These are phyloP conservation scores for Caenorhabditis inopinata DNA, from an alignment of 1,140 invertebrate species.

Conservation along the genomic window DNA sequence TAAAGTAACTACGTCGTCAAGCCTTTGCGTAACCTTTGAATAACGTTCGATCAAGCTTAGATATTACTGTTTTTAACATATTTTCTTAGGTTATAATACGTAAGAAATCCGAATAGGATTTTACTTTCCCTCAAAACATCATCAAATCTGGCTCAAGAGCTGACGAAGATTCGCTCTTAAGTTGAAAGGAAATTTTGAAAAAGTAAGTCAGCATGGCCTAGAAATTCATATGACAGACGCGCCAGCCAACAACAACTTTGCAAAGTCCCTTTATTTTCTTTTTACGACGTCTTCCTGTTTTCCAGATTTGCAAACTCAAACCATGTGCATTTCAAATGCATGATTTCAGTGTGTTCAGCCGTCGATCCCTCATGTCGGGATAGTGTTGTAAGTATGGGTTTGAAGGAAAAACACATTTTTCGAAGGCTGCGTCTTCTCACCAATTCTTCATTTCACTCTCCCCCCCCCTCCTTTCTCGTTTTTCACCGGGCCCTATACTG, in stretches of 20 bases:
- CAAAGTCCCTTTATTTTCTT: neutral
- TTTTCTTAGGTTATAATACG: too few relatives aligned
- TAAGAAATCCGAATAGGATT: too few relatives aligned
- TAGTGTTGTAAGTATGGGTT: constrained; percentile 14
- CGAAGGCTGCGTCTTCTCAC: neutral
- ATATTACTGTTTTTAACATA: too few relatives aligned
- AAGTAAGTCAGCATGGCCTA: too few relatives aligned
- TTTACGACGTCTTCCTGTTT: neutral
- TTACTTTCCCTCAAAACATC: too few relatives aligned
- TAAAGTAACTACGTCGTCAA: too few relatives aligned
- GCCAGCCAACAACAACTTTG: neutral
- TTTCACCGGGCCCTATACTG: neutral
- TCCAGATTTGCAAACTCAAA: constrained; percentile 39
- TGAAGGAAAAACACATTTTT: neutral
- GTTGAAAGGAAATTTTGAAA: too few relatives aligned
- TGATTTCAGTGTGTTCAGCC: constrained; percentile 30
- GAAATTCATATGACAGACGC: too few relatives aligned
- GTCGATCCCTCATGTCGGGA: constrained; percentile 35
- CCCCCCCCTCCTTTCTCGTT: neutral
- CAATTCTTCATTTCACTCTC: neutral
- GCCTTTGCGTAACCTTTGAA: too few relatives aligned
- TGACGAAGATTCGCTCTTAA: too few relatives aligned
- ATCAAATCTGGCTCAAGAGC: too few relatives aligned
- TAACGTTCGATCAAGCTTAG: too few relatives aligned
- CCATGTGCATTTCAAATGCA: constrained; percentile 42